A percentile compares a stretch with the other conserved stretches of the same genome.
phyloP scores from a whole-genome alignment of 92 coral and sea anemone genomes.

The Porites lobata region DNA sequence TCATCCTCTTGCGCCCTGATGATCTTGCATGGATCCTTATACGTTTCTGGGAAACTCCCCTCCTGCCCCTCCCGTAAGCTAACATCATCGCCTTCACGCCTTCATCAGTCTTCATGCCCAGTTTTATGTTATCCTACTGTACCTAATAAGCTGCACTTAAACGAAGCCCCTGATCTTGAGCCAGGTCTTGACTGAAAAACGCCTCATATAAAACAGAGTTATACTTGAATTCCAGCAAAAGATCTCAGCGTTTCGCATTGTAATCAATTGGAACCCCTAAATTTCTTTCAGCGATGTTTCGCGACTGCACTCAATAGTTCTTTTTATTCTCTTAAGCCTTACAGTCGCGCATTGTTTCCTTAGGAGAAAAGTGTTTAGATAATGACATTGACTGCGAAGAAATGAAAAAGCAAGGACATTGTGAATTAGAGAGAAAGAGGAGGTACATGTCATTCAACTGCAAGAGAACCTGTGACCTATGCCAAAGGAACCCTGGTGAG shows the following conservation, averaged over 20 bases:
- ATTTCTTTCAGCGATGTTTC: background rate
- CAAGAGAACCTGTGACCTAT: constrained; percentile 78
- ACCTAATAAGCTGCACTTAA: too few relatives aligned
- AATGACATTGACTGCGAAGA: constrained; percentile 73
- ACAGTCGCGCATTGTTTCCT: background rate
- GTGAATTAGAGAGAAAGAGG: constrained; percentile 53
- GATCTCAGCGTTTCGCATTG: background rate
- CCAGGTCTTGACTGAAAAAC: too few relatives aligned
- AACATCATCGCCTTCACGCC: too few relatives aligned
- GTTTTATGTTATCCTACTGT: too few relatives aligned
- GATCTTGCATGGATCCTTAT: too few relatives aligned
- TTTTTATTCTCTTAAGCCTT: background rate
- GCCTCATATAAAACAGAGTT: too few relatives aligned
- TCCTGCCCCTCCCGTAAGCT: too few relatives aligned
- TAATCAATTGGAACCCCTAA: background rate
- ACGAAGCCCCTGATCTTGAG: too few relatives aligned
- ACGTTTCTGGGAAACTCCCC: too few relatives aligned
- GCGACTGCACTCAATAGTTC: background rate
- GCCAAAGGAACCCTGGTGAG: constrained; percentile 55
- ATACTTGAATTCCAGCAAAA: too few relatives aligned
- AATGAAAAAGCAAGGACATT: constrained; percentile 55
- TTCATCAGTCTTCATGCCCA: too few relatives aligned
- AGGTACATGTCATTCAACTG: constrained; percentile 69
- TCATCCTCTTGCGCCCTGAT: too few relatives aligned
- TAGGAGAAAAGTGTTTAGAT: constrained; percentile 72